Evolutionary conservation across 2,113 vertebrate species (phyloP).

Genomic region (Heterocephalus glaber): DNA sequence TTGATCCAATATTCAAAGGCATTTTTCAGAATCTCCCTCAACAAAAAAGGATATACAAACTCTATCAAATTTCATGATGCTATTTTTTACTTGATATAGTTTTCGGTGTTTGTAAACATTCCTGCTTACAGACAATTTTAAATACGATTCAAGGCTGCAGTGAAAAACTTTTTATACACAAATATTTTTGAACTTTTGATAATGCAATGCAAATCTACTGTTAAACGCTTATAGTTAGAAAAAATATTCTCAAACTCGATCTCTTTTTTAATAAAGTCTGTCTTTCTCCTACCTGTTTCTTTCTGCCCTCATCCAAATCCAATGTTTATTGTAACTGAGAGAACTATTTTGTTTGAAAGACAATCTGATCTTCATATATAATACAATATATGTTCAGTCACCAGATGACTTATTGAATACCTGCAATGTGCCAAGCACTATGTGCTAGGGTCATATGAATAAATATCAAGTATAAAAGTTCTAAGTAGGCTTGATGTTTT

Average conservation of each 20-base stretch:
- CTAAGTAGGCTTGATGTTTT: background rate
- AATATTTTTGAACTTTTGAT: slow-evolving; percentile 45
- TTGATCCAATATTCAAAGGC: slow-evolving; percentile 63
- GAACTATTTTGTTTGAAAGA: background rate
- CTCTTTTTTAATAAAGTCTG: background rate
- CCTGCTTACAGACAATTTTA: slow-evolving; percentile 43
- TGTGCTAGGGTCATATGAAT: background rate
- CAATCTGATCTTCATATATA: background rate
- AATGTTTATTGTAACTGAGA: background rate
- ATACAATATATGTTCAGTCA: background rate
- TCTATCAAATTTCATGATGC: background rate
- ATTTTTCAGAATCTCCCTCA: slow-evolving; percentile 63
- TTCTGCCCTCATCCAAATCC: background rate
- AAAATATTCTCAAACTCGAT: background rate
- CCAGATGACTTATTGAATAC: background rate
- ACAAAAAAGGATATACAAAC: slow-evolving; percentile 51
- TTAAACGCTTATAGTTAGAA: slow-evolving; percentile 19
- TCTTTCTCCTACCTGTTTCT: background rate
- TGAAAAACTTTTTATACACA: slow-evolving; percentile 41
- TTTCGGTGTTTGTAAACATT: slow-evolving; percentile 67
- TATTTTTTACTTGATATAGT: slow-evolving; percentile 42
- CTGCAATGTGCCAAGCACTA: background rate
- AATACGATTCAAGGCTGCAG: slow-evolving; percentile 52
- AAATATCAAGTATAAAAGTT: background rate
- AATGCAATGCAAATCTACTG: slow-evolving; percentile 19